These are phyloP conservation scores for Nomada flava DNA, from an alignment of 2,888 invertebrate genomes.

Conservation along the genomic window DNA sequence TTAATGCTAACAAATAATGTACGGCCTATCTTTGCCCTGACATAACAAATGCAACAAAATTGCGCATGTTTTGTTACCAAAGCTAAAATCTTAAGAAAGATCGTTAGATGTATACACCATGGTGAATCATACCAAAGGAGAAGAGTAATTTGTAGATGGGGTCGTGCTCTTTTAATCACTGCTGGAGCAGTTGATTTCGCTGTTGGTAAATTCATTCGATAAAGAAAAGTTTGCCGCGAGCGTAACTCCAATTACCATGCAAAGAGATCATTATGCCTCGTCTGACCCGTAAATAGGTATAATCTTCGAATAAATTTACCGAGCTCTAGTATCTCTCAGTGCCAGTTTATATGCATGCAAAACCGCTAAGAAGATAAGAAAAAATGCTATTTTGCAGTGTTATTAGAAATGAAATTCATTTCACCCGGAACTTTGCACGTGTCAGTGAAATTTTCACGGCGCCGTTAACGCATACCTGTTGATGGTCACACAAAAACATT, in stretches of 20 bases:
- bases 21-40: no score
- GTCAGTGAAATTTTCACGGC: slow-evolving; percentile 67
- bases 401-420: slow-evolving; percentile 62
- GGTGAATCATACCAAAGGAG: not conserved
- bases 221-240: not conserved
- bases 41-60: not conserved
- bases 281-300: not conserved
- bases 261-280: not conserved
- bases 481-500: slow-evolving; percentile 59
- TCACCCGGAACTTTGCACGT: slow-evolving; percentile 66
- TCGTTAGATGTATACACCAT: slow-evolving; percentile 33
- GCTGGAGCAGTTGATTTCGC: slow-evolving; percentile 49
- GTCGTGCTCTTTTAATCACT: slow-evolving; percentile 52
- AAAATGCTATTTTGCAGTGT: slow-evolving; percentile 45
- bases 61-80: not conserved
- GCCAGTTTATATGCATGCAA: slow-evolving; percentile 63
- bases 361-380: slow-evolving; percentile 46
- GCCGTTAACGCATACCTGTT: slow-evolving; percentile 63
- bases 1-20: no score
- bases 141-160: slow-evolving; percentile 18
- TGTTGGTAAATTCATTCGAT: slow-evolving; percentile 55
- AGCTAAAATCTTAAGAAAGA: not conserved
- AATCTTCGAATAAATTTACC: slow-evolving; percentile 51
- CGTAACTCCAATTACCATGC: slow-evolving; percentile 10
- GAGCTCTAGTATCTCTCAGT: slow-evolving; percentile 47